Base-by-base conservation (phyloP, 1,140 invertebrate genomes). In the Aethina tumida region DNA sequence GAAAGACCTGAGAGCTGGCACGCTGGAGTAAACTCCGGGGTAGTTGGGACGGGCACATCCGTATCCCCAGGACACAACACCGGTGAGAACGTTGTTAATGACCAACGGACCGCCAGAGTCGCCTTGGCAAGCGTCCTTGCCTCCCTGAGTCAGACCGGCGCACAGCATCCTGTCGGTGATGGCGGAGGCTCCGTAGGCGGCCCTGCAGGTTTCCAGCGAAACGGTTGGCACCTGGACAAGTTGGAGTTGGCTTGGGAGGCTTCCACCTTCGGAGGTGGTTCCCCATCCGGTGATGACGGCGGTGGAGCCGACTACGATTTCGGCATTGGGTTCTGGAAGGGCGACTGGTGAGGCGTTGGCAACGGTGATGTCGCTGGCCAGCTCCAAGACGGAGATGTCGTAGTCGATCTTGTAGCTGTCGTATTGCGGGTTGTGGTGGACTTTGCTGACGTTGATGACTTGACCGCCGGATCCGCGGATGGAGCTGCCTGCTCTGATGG, bases 91-190 rank as follows among this genome's bases (percentile, higher is more conserved):
- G 25, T 81, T 64, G 44, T 83, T 77, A 5, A 88, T 71, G 13
- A 88, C 81, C 72, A 93, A 77, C 0, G 89, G 88, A 2, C 87
- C 87, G 19, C 89, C 89, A 21, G 84, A 89, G 62, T 93, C 89
- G 39, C 88, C 89, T 78, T 93, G 31, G 18, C 77, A 80, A 4
- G 76, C 65, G 47, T 79, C 76, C 28, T 59, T 66, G 1, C 55
- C 35, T 3, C 64, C 65, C 5, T 54, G 47, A 31, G 53, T 50
- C 28, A 19, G 56, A 6, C 60, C 60, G 25, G 58, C 60, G 35
- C 60, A 63, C 16, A 62, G 50, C 47, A 56, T 60, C 35, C 49
- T 45, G 17, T 49, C 45, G 5, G 60, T 65, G 3, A 68, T 49
- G 16, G 52, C 63, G 49, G 2, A 14, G n/a, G n/a, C n/a, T n/a